Evolutionary conservation across 2,888 invertebrate species (phyloP).

Genomic region (Encarsia formosa): DNA sequence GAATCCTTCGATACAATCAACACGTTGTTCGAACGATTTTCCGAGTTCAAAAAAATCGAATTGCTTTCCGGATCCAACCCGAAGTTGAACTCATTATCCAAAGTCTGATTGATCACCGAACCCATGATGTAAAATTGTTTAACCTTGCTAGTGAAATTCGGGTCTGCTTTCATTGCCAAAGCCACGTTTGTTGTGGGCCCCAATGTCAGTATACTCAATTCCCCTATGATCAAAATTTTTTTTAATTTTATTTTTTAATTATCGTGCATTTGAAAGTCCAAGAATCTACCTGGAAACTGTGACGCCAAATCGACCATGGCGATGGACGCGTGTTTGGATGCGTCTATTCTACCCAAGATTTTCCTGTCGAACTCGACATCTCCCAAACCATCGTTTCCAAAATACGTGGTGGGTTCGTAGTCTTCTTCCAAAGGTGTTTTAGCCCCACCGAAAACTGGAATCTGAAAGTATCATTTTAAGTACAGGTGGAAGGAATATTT

Average conservation of each 20-base stretch:
- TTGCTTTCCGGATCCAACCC: slow-evolving; percentile 59
- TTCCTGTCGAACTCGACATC: slow-evolving; percentile 48
- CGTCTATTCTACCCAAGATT: slow-evolving; percentile 40
- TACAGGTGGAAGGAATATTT: no score
- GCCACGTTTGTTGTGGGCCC: slow-evolving; percentile 60
- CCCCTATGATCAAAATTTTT: no score
- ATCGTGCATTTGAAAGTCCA: no score
- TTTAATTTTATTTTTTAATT: no score
- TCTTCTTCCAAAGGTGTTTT: slow-evolving; percentile 41
- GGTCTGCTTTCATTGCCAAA: slow-evolving; percentile 51
- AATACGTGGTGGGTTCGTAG: slow-evolving; percentile 36
- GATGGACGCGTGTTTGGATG: slow-evolving; percentile 48
- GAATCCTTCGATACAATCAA: no score
- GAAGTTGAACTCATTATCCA: slow-evolving; percentile 60
- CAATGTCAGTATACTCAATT: slow-evolving; percentile 46
- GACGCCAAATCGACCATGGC: slow-evolving; percentile 49
- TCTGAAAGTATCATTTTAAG: no score
- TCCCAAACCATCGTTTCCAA: slow-evolving; percentile 55
- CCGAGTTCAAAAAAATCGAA: slow-evolving; percentile 52
- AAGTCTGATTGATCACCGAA: slow-evolving; percentile 37
- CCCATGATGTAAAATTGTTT: slow-evolving; percentile 46
- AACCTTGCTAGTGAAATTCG: slow-evolving; percentile 38
- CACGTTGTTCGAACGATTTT: no score
- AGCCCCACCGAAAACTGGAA: slow-evolving; percentile 53
- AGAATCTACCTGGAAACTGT: slow-evolving; percentile 39